Evolutionary conservation across 1,140 invertebrate genomes (phyloP).

Genomic region (Scaptomyza montana): DNA sequence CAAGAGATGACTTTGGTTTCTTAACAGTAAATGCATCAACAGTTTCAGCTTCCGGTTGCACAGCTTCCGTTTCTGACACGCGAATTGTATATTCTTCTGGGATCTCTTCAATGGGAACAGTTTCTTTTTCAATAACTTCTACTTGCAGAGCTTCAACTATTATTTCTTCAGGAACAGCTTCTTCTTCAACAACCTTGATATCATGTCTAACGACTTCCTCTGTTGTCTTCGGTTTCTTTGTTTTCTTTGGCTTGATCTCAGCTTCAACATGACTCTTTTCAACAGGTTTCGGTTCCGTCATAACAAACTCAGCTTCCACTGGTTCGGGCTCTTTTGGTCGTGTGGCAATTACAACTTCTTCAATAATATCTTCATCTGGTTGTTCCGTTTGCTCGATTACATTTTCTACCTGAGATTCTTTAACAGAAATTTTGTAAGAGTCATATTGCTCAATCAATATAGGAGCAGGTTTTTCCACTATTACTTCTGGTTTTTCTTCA

Average conservation of each 20-base stretch:
- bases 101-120: conserved; percentile 40
- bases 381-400: conserved; percentile 32
- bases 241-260: conserved; percentile 71
- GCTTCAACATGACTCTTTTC: conserved; percentile 77
- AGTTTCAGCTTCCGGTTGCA: conserved; percentile 36
- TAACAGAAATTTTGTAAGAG: conserved; percentile 70
- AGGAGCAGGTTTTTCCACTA: conserved; percentile 46
- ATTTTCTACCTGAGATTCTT: conserved; percentile 58
- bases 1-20: conserved; percentile 54
- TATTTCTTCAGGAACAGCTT: conserved; percentile 39
- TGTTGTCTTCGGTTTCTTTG: conserved; percentile 84
- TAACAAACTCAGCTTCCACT: conserved; percentile 57
- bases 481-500: conserved; percentile 52
- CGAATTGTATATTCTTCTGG: conserved; percentile 50
- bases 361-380: conserved; percentile 56
- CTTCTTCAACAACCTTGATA: conserved; percentile 69
- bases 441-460: conserved; percentile 63
- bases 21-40: conserved; percentile 63
- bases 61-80: conserved; percentile 25
- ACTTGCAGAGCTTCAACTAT: conserved; percentile 27
- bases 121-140: conserved; percentile 30
- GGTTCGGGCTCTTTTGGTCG: conserved; percentile 59
- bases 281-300: conserved; percentile 68
- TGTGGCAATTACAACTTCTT: conserved; percentile 63
- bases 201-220: conserved; percentile 64